Evolutionary conservation across 2,113 vertebrate genomes (phyloP), one percentile per base, ranked within the genome.

Genomic region (Apeltes quadracus): DNA sequence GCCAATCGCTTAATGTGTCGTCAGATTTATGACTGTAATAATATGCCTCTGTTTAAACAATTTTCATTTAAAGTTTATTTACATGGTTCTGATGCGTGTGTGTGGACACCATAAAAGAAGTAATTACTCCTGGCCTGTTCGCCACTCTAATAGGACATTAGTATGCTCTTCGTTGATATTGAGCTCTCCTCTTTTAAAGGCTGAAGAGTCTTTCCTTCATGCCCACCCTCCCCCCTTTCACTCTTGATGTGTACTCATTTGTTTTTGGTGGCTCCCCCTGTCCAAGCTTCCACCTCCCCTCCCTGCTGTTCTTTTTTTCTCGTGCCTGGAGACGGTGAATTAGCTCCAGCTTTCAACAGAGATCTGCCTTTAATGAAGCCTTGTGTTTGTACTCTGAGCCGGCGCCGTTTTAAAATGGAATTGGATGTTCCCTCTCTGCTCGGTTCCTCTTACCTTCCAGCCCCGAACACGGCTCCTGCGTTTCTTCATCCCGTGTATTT

Each of bases 361-460:
- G 87, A 90, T 88, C 80, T 68, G 75, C 59, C 81, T 82, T 83
- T 87, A 90, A 93, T 90, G 87, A 93, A 91, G 76, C 84, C 83
- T 90, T 93, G 90, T 92, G 90, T 92, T 91, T 93, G 89, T 81
- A 90, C 90, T 85, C 75, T 84, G 85, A 88, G 86, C 88, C 85
- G 87, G 81, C 69, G 69, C 85, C 56, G 51, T 76, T 83, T 88
- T 27, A 12, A 88, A 92, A 93, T 92, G 89, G 87, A 91, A 92
- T 89, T 81, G 90, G 85, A 90, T 91, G 90, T 87, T 84, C 82
- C 87, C 81, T 85, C 78, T 69, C 38, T 59, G 80, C 87, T 89
- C 81, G 27, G 83, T 85, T 90, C 87, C 82, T 84, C 83, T 88
- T 87, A 79, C 84, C 76, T 88, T 82, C 70, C 76, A 70, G 72